Conservation (phyloP, 1,140 invertebrate genomes). For the Pentalonia nigronervosa region DNA sequence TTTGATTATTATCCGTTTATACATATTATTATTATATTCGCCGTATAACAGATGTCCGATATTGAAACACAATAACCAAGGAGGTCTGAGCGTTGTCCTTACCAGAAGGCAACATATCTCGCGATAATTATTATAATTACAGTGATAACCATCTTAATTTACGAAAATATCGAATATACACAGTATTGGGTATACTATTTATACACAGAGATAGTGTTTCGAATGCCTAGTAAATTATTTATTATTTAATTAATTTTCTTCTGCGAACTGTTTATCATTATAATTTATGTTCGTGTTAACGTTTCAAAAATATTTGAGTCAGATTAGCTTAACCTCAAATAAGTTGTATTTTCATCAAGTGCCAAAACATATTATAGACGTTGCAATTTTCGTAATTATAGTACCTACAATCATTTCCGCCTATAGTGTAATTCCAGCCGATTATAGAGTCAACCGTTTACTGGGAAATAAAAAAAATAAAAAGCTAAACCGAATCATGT, state of each 20-base stretch:
- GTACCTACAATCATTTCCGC: not conserved
- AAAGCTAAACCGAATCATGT: not conserved
- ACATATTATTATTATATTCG: not conserved
- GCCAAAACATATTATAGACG: not conserved
- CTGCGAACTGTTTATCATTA: not conserved
- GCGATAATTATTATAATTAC: not conserved
- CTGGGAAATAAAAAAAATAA: not conserved
- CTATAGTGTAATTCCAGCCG: not conserved
- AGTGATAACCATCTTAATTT: not conserved
- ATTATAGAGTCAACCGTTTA: not conserved
- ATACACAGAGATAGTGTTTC: not conserved
- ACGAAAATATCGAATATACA: not conserved
- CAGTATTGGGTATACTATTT: not conserved
- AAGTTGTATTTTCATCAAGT: not conserved
- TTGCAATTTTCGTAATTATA: not conserved
- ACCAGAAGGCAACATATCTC: not conserved
- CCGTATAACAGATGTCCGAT: not conserved
- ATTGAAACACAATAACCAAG: not conserved
- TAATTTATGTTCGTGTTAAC: not conserved
- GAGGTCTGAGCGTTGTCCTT: not conserved
- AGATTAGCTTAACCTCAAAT: not conserved
- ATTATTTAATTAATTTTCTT: conserved; percentile 10
- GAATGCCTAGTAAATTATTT: not conserved
- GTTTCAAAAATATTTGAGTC: not conserved
- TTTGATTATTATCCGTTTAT: not conserved